phyloP scores from a whole-genome alignment of 1,140 invertebrate species.

The Cydia strobilella region DNA sequence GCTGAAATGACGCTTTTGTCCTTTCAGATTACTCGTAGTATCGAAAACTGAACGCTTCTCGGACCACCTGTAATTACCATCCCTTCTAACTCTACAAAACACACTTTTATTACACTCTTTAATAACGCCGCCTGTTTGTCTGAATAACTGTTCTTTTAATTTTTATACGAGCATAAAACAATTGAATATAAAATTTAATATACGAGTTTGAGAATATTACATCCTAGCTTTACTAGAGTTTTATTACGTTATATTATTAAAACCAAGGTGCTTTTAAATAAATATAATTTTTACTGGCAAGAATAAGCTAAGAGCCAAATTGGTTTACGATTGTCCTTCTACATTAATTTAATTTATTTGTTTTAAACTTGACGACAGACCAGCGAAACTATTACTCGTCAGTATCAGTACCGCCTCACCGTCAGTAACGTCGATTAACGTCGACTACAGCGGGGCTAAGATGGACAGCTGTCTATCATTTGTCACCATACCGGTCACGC shows the following conservation, averaged over 20 bases:
- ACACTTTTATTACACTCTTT: background rate
- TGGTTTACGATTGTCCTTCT: background rate
- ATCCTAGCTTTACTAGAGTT: background rate
- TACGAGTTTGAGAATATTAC: background rate
- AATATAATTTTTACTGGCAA: background rate
- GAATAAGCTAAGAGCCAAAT: background rate
- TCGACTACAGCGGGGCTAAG: no score
- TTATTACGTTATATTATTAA: background rate
- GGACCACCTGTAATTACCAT: background rate
- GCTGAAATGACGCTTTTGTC: background rate
- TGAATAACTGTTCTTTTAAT: constrained; percentile 2
- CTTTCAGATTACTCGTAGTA: background rate
- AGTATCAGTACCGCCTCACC: background rate
- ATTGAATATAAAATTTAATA: background rate
- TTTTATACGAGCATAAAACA: background rate
- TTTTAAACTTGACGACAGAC: background rate
- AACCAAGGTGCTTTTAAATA: background rate
- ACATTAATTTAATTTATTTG: background rate
- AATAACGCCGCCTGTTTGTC: background rate
- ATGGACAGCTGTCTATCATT: no score
- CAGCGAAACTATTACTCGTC: background rate
- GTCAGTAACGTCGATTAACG: background rate
- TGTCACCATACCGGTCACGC: no score
- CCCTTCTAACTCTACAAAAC: constrained; percentile 1
- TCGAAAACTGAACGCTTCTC: background rate